phyloP scores from a whole-genome alignment of 1,140 invertebrate species.

The Bombus soroeensis region DNA sequence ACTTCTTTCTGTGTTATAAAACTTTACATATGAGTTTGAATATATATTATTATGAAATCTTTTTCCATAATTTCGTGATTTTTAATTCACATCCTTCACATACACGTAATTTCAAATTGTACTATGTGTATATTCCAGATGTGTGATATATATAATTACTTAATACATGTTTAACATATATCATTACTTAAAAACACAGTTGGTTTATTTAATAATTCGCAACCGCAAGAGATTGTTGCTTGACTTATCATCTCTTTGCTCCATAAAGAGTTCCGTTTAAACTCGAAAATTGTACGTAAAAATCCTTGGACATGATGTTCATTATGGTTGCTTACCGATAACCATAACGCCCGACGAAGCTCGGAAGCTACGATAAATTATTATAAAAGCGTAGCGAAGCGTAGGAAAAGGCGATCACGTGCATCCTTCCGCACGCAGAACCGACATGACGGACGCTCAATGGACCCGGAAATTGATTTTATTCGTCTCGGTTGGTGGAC shows the following conservation, averaged over 20 bases:
- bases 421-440: slow-evolving; percentile 23
- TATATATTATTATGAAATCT: too few species aligned
- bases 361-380: slow-evolving; percentile 15
- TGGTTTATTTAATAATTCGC: too few species aligned
- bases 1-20: not conserved
- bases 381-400: slow-evolving; percentile 29
- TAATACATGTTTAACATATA: too few species aligned
- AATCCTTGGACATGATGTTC: not conserved
- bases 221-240: too few species aligned
- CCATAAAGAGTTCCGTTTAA: not conserved
- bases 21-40: not conserved
- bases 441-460: slow-evolving; percentile 30
- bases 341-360: not conserved
- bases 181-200: too few species aligned
- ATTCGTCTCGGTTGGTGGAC: slow-evolving; percentile 35
- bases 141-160: too few species aligned
- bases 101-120: too few species aligned
- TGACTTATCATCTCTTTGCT: too few species aligned
- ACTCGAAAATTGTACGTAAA: not conserved
- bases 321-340: not conserved
- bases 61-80: too few species aligned
- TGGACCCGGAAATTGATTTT: slow-evolving; percentile 51
- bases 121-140: too few species aligned
- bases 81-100: not conserved
- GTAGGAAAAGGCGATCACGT: slow-evolving; percentile 17